Evolutionary conservation across 1,140 invertebrate species (phyloP), one percentile per base, ranked within the genome.

Genomic region (Leptinotarsa lineolata): DNA sequence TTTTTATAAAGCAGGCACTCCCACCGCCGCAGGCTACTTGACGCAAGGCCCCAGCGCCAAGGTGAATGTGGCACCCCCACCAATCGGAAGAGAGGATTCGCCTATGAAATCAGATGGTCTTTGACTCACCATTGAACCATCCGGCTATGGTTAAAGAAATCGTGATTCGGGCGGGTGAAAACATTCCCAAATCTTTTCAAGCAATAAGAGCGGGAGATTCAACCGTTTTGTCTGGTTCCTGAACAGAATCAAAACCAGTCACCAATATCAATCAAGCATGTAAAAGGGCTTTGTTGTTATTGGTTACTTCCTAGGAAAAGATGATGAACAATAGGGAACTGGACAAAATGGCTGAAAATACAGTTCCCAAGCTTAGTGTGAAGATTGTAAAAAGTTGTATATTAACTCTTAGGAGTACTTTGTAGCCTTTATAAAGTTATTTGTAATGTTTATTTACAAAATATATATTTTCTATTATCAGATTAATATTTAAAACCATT

Each of bases 1-100:
- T 39, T 24, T 61, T 60, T 74, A 79, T 74, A 60, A 78, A 70
- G 76, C 20, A 66, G 63, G 65, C 5, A 68, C 65, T 15, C 92
- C 92, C 72, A 89, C 92, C 68, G 88, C 91, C n/a, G 92, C 93
- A 73, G 93, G 93, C 61, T 95, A 94, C 85, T 85, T 95, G 79
- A 94, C 93, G 8, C 91, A 93, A 82, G 94, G 94, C 59, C 89
- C 91, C 66, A 90, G 89, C 74, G 88, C 90, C 77, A 88, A 89
- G 75, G 90, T 95, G 76, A 90, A 93, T 72, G 89, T 89, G 64
- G 90, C 89, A 54, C 95, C 94, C 70, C 95, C 95, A 21, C 94
- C 94, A 72, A 90, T 94, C 45, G 92, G 93, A 83, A 90, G 91
- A 84, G 88, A 89, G 72, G 87, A 88, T 77, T 74, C 78, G 12